Conservation (phyloP, 2,113 vertebrate genomes). For the Osmerus eperlanus region DNA sequence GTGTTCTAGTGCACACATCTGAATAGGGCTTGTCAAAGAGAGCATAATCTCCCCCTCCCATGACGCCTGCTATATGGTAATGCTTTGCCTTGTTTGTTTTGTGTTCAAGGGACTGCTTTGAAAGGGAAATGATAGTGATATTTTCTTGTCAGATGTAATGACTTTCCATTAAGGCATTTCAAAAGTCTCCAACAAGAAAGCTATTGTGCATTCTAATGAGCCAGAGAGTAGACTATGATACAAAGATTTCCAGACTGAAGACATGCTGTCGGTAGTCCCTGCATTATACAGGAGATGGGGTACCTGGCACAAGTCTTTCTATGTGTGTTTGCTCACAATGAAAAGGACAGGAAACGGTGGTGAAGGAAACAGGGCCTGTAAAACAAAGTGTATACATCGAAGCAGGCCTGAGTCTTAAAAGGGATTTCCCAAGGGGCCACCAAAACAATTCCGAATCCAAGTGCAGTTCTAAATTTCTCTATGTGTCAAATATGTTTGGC, state of each 20-base stretch:
- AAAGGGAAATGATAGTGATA: conserved; percentile 62
- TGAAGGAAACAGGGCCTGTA: too few species aligned
- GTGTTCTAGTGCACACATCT: conserved; percentile 52
- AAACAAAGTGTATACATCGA: neutral
- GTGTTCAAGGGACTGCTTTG: conserved; percentile 42
- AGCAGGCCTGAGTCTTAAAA: neutral
- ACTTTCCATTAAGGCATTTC: conserved; percentile 55
- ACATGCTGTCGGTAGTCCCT: too few species aligned
- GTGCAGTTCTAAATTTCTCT: too few species aligned
- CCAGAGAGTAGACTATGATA: neutral
- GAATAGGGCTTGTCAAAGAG: conserved; percentile 60
- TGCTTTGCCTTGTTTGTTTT: conserved; percentile 56
- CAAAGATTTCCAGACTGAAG: too few species aligned
- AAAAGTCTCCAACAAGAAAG: conserved; percentile 37
- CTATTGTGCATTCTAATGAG: conserved; percentile 45
- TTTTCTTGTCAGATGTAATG: conserved; percentile 60
- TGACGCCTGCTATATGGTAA: conserved; percentile 43
- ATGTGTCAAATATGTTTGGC: too few species aligned
- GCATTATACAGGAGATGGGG: too few species aligned
- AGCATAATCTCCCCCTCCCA: conserved; percentile 53
- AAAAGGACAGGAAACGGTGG: too few species aligned
- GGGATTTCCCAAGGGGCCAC: too few species aligned
- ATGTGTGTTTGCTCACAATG: too few species aligned
- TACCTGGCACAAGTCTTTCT: too few species aligned
- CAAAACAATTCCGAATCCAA: too few species aligned